Evolutionary conservation across 2,797 vertebrate species (phyloP), one percentile per base, ranked within the genome.

Genomic region (Lithobates pipiens): DNA sequence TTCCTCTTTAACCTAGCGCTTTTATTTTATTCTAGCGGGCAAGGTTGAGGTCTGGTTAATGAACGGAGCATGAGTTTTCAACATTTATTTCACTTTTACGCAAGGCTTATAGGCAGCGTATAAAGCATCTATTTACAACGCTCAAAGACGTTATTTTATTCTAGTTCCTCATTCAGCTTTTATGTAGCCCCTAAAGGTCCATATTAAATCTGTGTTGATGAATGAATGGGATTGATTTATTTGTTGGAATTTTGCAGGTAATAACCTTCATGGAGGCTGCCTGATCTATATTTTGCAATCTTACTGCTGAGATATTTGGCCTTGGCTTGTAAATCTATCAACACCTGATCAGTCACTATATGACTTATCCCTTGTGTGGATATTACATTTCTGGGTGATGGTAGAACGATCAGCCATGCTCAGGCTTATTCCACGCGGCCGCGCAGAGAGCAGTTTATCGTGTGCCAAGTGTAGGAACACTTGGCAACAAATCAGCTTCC

Each of bases 221-320:
- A 73, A 42, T 44, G 10, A 15, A 32, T 25, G 10, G 6, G 54
- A 34, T 42, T 57, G 68, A 54, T 27, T 71, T 71, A 61, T 73
- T 27, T 15, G 15, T 11, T 32, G 29, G 16, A 54, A 25, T 61
- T 42, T 39, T 81, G 50, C 34, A 72, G 69, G 68, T 72, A 61
- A 71, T 39, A 69, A 23, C 68, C 79, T 68, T 68, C 39, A 32
- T 67, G 73, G 34, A 50, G 34, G 27, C 13, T 15, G 42, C 44
- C 61, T 68, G 57, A 69, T 76, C 72, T 68, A 54, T 69, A 69
- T 50, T 68, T 76, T 76, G 73, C 25, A n/a, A 67, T 76, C 73
- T 73, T 36, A 81, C 50, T 32, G 80, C 80, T 27, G 61, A 83
- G 63, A 75, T 83, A 83, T 83, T 76, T 36, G 57, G 42, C 72